Evolutionary conservation across 2,888 invertebrate genomes (phyloP).

Genomic region (Notocelia uddmanniana): DNA sequence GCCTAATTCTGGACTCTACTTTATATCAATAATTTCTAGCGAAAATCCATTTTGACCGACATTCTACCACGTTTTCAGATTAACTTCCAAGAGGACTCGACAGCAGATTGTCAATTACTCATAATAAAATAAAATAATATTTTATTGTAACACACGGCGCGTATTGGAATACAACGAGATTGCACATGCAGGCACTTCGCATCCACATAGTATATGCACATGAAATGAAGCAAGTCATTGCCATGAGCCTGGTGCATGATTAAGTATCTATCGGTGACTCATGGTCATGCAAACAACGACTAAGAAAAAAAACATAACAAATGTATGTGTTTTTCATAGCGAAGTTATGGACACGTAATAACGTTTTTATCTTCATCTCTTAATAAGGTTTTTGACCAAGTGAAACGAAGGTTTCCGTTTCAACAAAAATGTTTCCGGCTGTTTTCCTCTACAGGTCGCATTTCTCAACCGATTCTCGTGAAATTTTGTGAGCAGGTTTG

Average conservation of each 20-base stretch:
- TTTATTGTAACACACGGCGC: background rate
- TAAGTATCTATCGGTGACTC: background rate
- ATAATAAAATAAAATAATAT: background rate
- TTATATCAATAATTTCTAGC: background rate
- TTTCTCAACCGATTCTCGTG: too few species aligned
- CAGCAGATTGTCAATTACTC: slow-evolving; percentile 3
- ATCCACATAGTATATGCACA: slow-evolving; percentile 3
- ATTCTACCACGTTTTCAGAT: background rate
- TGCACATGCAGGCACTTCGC: background rate
- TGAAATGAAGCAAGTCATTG: background rate
- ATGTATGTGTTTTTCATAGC: too few species aligned
- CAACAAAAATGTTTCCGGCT: too few species aligned
- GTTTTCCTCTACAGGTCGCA: too few species aligned
- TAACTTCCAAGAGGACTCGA: background rate
- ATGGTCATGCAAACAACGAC: background rate
- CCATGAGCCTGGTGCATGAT: background rate
- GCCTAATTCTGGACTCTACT: too few species aligned
- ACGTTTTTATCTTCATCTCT: too few species aligned
- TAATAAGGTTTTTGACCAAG: too few species aligned
- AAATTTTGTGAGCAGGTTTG: too few species aligned
- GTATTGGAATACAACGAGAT: background rate
- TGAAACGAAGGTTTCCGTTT: too few species aligned
- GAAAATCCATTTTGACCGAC: background rate
- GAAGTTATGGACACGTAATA: too few species aligned
- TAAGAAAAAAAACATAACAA: background rate